Conservation (phyloP, 2,113 vertebrate species). For the Scortum barcoo region DNA sequence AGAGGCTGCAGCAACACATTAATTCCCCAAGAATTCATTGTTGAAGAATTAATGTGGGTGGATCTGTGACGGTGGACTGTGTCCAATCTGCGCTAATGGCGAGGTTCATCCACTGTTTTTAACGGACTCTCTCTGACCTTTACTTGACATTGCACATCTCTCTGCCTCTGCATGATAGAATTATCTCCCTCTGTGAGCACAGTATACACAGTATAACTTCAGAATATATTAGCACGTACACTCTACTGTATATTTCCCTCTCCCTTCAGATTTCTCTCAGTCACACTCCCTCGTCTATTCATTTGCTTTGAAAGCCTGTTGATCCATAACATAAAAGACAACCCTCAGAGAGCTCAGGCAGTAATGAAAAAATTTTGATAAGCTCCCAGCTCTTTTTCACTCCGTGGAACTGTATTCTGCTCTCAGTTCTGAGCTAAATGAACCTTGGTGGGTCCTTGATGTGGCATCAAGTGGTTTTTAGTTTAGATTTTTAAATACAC, state of each 20-base stretch:
- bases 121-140: neutral
- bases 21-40: neutral
- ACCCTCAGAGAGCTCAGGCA: constrained; percentile 62
- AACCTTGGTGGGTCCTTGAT: constrained; percentile 45
- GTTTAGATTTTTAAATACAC: constrained; percentile 44
- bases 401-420: constrained; percentile 21
- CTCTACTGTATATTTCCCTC: constrained; percentile 16
- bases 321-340: constrained; percentile 73
- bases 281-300: constrained; percentile 43
- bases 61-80: neutral
- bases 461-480: constrained; percentile 37
- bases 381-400: constrained; percentile 47
- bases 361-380: constrained; percentile 59
- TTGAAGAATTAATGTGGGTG: neutral
- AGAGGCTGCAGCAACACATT: neutral
- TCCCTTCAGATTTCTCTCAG: constrained; percentile 36
- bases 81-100: neutral
- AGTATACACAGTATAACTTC: constrained; percentile 6
- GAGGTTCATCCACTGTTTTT: neutral
- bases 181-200: neutral
- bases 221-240: constrained; percentile 1
- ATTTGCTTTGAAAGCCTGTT: constrained; percentile 68
- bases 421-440: constrained; percentile 51
- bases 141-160: neutral
- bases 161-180: neutral